Evolutionary conservation across 2,113 vertebrate genomes (phyloP).

Genomic region (Narcine bancroftii): DNA sequence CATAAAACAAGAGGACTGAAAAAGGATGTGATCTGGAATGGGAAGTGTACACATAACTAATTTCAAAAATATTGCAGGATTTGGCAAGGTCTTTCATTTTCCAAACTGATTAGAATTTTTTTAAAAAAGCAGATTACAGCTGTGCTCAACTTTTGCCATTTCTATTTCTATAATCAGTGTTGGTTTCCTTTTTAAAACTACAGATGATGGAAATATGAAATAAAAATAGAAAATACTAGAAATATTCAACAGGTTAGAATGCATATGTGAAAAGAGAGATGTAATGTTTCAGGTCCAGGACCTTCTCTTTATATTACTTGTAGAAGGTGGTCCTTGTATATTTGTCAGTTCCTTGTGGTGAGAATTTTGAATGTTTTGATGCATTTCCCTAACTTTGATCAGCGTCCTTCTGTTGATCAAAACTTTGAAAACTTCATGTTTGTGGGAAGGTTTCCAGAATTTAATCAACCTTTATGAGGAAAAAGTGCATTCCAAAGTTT

Average conservation of each 20-base stretch:
- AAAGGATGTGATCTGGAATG: not conserved
- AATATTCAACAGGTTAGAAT: too few relatives aligned
- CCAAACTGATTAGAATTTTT: too few relatives aligned
- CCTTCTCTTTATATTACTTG: not conserved
- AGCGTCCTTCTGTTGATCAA: not conserved
- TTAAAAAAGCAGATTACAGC: not conserved
- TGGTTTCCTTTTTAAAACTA: too few relatives aligned
- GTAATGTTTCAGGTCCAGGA: too few relatives aligned
- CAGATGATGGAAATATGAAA: too few relatives aligned
- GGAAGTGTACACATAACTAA: too few relatives aligned
- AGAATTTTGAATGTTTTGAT: not conserved
- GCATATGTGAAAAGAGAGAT: too few relatives aligned
- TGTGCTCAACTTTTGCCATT: not conserved
- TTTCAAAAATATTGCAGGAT: too few relatives aligned
- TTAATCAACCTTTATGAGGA: not conserved
- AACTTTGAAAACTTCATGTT: not conserved
- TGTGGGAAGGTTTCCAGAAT: not conserved
- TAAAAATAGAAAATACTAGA: too few relatives aligned
- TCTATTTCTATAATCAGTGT: not conserved
- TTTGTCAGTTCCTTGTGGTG: not conserved
- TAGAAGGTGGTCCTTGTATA: not conserved
- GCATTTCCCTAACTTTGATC: not conserved
- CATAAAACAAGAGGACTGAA: not conserved
- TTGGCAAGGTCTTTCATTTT: too few relatives aligned
- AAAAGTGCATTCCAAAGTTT: not conserved